phyloP scores from a whole-genome alignment of 2,113 vertebrate species.

The Nesogale talazaci region DNA sequence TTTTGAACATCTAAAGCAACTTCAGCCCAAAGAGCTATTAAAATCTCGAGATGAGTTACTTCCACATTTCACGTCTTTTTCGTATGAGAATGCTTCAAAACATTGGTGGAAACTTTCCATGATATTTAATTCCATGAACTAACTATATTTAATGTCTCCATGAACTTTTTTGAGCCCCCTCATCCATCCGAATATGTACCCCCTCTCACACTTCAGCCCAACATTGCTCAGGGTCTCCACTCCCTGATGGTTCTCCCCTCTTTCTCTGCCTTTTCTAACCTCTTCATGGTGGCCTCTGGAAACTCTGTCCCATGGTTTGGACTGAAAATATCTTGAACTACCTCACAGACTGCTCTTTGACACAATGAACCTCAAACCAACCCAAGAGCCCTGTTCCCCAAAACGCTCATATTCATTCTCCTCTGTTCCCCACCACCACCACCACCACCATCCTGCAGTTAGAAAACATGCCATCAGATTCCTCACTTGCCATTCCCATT shows the following conservation, averaged over 20 bases:
- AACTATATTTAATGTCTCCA: too few species aligned
- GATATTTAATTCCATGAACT: too few species aligned
- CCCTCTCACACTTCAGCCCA: neutral
- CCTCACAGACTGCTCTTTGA: neutral
- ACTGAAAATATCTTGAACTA: neutral
- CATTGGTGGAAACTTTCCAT: too few species aligned
- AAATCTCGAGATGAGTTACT: conserved; percentile 9
- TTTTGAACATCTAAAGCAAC: neutral
- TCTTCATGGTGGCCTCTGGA: neutral
- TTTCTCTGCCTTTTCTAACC: neutral
- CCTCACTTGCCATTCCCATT: neutral
- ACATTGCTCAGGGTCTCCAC: neutral
- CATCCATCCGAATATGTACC: neutral
- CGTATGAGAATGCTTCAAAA: too few species aligned
- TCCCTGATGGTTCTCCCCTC: neutral
- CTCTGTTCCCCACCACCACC: neutral
- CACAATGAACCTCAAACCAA: neutral
- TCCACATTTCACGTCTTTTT: neutral
- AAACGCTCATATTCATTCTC: neutral
- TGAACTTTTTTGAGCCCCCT: too few species aligned
- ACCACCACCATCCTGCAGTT: neutral
- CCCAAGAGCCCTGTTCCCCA: neutral
- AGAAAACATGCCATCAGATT: neutral
- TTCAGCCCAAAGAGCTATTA: conserved; percentile 15
- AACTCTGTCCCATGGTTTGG: neutral